Percentiles rank a stretch among this genome's conserved stretches.
Evolutionary conservation across 2,888 invertebrate genomes (phyloP).

Genomic region (Synanthedon vespiformis): DNA sequence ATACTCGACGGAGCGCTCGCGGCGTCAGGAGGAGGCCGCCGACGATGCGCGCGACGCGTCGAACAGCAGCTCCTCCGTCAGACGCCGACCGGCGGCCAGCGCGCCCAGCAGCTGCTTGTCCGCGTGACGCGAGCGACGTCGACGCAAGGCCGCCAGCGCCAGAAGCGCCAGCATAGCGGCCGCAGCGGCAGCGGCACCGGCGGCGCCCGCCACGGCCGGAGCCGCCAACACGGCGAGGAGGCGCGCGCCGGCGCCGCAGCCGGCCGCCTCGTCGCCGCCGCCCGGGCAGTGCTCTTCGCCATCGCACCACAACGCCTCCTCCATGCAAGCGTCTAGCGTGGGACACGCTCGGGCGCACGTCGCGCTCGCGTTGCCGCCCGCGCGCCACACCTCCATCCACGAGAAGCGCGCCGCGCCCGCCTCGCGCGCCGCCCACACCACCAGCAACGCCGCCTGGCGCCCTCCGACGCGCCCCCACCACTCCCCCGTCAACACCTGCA

Average conservation of each 20-base stretch:
- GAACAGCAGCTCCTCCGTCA: conserved; percentile 78
- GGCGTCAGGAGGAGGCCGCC: conserved; percentile 85
- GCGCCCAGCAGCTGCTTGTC: conserved; percentile 73
- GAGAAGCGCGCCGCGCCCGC: conserved; percentile 81
- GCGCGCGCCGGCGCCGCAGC: conserved; percentile 60
- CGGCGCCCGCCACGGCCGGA: conserved; percentile 76
- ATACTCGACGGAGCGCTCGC: conserved; percentile 90
- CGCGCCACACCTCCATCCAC: conserved; percentile 69
- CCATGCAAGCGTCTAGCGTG: conserved; percentile 83
- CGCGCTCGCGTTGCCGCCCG: conserved; percentile 36
- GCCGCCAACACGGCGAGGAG: conserved; percentile 70
- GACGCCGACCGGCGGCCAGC: conserved; percentile 71
- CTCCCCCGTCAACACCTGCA: conserved; percentile 85
- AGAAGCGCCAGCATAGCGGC: conserved; percentile 20
- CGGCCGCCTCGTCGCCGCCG: conserved; percentile 77
- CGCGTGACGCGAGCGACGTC: conserved; percentile 58
- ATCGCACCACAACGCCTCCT: conserved; percentile 80
- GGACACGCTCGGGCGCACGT: conserved; percentile 66
- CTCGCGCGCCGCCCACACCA: conserved; percentile 87
- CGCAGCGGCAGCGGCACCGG: conserved; percentile 31
- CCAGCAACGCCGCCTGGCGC: conserved; percentile 78
- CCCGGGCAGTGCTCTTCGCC: conserved; percentile 77
- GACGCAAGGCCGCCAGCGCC: conserved; percentile 20
- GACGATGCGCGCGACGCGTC: conserved; percentile 71
- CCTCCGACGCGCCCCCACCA: conserved; percentile 67